Base-by-base conservation (phyloP, 2,797 vertebrate genomes). In the Chloroceryle inda region DNA sequence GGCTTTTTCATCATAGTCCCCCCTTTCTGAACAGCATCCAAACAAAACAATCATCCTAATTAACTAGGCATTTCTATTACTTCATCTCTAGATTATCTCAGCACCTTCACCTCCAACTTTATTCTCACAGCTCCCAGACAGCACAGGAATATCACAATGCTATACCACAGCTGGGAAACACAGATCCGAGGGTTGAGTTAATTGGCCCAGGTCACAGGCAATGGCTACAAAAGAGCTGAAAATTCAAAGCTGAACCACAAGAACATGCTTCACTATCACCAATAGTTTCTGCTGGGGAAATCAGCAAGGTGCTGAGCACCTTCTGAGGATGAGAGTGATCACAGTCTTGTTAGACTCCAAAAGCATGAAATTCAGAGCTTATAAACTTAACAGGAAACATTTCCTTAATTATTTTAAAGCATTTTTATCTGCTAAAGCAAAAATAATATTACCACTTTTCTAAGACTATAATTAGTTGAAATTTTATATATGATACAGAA, bases 1-100 rank as follows among this genome's bases (percentile, higher is more conserved):
- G 3, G 4, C 0, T 56, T 58, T 47, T 52, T 31, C 5, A 11
- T 59, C 3, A 1, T 1, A 38, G 24, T 2, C 12, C 23, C 7
- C 4, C 4, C 6, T 42, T 78, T 75, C 62, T 64, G 77, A 87
- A 5, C 73, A 31, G 33, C 27, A 67, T 27, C 44, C 64, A 92
- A 55, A 59, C 10, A 64, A 73, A 91, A 40, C 58, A 77, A 75
- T 7, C 3, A 0, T 26, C 37, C 40, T 72, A 52, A 82, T 5
- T 63, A 53, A 35, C 14, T 17, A 50, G 17, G 47, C 29, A 63
- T 73, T 88, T 67, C 64, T 45, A 2, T 37, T 58, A 58, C 69
- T 71, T 83, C 85, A 78, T 68, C 40, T 21, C 26, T 1, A 1
- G 29, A 59, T 72, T 45, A 74, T 37, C 80, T 86, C 83, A 84